Conservation (phyloP, 2,113 vertebrate genomes). For the Osmerus mordax region DNA sequence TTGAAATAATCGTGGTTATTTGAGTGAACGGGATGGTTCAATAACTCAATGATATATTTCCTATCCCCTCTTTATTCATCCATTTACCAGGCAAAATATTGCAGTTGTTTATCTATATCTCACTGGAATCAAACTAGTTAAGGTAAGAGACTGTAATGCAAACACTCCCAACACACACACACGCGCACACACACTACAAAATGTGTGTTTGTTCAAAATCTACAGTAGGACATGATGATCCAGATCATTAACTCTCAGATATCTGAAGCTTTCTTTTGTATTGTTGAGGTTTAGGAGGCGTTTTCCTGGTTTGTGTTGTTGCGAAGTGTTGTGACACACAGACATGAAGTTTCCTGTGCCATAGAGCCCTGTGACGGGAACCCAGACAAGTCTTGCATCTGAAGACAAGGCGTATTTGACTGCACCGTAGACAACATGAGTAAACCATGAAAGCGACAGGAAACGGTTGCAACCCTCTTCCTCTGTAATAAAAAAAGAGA, state of each 20-base stretch:
- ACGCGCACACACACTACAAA: background rate
- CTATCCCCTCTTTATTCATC: background rate
- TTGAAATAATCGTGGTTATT: conserved; percentile 2
- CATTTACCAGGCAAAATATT: background rate
- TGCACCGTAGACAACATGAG: background rate
- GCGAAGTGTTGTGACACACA: background rate
- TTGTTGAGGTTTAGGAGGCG: too few relatives aligned
- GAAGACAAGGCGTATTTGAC: background rate
- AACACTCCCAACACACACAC: background rate
- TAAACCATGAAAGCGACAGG: conserved; percentile 17
- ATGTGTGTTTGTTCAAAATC: too few relatives aligned
- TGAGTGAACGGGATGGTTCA: background rate
- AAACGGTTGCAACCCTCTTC: conserved; percentile 46
- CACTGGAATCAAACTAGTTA: background rate
- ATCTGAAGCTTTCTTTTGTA: too few relatives aligned
- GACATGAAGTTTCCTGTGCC: background rate
- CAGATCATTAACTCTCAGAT: too few relatives aligned
- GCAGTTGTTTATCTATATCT: background rate
- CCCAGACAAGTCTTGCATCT: background rate
- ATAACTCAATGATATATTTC: background rate
- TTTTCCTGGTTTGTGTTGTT: too few relatives aligned
- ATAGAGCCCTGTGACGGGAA: background rate
- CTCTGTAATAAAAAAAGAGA: conserved; percentile 33
- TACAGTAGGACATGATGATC: too few relatives aligned
- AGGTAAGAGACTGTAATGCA: background rate